Base-by-base conservation (phyloP, 2,113 vertebrate species). In the Aldabrachelys gigantea region DNA sequence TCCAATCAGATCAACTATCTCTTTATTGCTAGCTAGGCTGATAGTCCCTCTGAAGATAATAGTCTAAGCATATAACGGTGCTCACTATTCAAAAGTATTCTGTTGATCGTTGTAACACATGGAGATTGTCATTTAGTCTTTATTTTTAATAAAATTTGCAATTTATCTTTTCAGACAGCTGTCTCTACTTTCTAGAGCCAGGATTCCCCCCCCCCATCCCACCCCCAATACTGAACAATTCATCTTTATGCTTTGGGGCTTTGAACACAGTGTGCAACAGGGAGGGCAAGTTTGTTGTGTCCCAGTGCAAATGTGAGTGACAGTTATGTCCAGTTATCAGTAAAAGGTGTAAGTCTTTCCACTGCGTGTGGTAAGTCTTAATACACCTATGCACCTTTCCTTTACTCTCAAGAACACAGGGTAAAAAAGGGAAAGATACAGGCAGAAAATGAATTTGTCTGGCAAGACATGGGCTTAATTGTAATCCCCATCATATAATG, bases 111-210 rank as follows among this genome's bases (percentile, higher is more conserved):
- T 44, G 44, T 72, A 89, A 19, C 41, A 44, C 11, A 29, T 16
- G 44, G 4, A 44, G 29, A 3, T n/a, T 75, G 22, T 19, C 2
- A 0, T 52, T 94, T 0, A 0, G 2, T 80, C 53, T 93, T 80
- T 1, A 69, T 72, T 38, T 38, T 1, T 49, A 8, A 0, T 0
- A 75, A 38, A 41, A 84, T 90, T 52, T 79, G 89, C 11, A 69
- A 5, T 25, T 49, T 79, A 8, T 49, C 2, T 82, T 87, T 90
- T 75, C 11, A 22, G 44, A 25, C 25, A 27, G 5, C 1, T 22
- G 24, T 35, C 38, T 72, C 22, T 69, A 29, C 8, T 84, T 50
- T 84, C 47, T 84, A 84, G 21, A 69, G 31, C 31, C 35, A 47
- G 8, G 53, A 54, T 75, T 78, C 1, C 8, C 24, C 10, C 49